These are phyloP conservation scores for Anarsia innoxiella DNA, from an alignment of 2,888 invertebrate species.

Conservation along the genomic window DNA sequence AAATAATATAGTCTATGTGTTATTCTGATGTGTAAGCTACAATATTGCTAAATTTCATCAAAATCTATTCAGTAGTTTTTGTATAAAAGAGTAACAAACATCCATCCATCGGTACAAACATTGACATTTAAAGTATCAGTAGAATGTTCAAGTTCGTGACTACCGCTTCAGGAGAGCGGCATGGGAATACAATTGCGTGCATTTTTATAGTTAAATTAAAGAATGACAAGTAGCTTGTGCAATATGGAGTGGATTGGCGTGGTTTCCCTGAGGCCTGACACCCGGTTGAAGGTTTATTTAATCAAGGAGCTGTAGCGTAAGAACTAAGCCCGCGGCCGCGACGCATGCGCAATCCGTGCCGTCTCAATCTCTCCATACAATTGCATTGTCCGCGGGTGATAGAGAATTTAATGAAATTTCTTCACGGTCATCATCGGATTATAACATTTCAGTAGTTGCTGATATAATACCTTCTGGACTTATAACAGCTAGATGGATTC, in stretches of 20 bases:
- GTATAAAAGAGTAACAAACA: too few species aligned
- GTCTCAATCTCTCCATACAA: slow-evolving; percentile 65
- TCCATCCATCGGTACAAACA: too few species aligned
- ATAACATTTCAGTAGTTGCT: slow-evolving; percentile 50
- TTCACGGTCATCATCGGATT: slow-evolving; percentile 49
- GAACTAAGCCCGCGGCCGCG: slow-evolving; percentile 1
- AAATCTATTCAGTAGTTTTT: too few species aligned
- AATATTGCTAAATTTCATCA: too few species aligned
- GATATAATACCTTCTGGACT: slow-evolving; percentile 33
- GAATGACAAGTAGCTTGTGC: slow-evolving; percentile 37
- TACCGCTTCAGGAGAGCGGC: too few species aligned
- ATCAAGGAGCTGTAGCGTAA: slow-evolving; percentile 51
- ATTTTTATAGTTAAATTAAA: slow-evolving; percentile 21
- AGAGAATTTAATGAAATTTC: slow-evolving; percentile 62
- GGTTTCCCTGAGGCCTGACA: slow-evolving; percentile 53
- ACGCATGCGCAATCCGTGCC: slow-evolving; percentile 48
- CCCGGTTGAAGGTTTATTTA: slow-evolving; percentile 69
- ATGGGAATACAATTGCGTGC: too few species aligned
- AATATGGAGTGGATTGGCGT: slow-evolving; percentile 53
- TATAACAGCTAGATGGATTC: slow-evolving; percentile 2
- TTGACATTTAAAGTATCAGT: too few species aligned
- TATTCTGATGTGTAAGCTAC: too few species aligned
- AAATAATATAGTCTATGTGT: too few species aligned
- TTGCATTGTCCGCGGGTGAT: slow-evolving; percentile 64
- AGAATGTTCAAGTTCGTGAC: too few species aligned